Evolutionary conservation across 2,797 vertebrate species (phyloP), one percentile per base, ranked within the genome.

Genomic region (Alectoris magna): DNA sequence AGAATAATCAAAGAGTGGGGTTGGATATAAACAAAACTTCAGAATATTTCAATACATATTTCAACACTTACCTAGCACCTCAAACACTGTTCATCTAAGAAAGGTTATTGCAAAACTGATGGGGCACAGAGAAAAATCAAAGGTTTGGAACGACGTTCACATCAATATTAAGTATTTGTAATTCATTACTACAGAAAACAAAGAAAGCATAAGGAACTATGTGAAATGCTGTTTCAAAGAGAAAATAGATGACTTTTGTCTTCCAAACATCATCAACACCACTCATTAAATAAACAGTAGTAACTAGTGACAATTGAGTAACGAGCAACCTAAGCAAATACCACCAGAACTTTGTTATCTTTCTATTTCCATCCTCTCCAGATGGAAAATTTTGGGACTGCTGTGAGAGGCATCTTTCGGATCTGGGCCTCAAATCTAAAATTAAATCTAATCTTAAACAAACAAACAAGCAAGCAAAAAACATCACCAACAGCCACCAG

Each of bases 381-480:
- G 3, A 31, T 3, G 31, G 27, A 85, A 83, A 2, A 0, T 63
- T 93, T 87, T 46, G 41, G 26, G 26, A 10, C 16, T 62, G 7
- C 10, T 67, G 1, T 4, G 8, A 74, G 8, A 87, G 9, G 7
- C 84, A 67, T 53, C 36, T n/a, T 78, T 94, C 81, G 24, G 51
- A 91, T 81, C 76, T 87, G 39, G 43, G 10, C 44, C 46, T 79
- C 55, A 55, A 90, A 94, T 79, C 91, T 94, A 90, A 95, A 94
- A 91, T 91, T 63, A 88, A 92, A 96, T 85, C 76, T 73, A 55
- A 84, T 66, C 63, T 84, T 85, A 74, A 73, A 77, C 26, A 77
- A 88, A 67, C 6, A 85, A 94, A 58, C 9, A 71, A 39, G 12
- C 12, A 87, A 92, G 46, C 7, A 92, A 92, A 94, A 66, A 66